These are phyloP conservation scores for Pseudorasbora parva DNA, from an alignment of 2,113 vertebrate species.

Conservation along the genomic window DNA sequence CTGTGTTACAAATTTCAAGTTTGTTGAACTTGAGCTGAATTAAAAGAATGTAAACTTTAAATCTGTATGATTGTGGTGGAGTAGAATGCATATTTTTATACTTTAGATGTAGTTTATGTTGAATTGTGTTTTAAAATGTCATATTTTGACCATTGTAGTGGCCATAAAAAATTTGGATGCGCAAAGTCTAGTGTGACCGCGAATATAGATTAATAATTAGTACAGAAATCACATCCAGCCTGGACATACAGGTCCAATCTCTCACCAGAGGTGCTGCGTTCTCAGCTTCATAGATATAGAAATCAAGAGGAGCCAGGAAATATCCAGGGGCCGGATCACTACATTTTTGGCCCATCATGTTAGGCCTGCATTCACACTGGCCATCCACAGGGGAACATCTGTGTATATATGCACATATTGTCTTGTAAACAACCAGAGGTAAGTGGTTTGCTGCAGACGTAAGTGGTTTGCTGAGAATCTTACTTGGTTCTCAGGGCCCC, in stretches of 20 bases:
- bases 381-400: slow-evolving; percentile 79
- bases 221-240: neutral
- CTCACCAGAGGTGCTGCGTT: slow-evolving; percentile 77
- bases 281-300: slow-evolving; percentile 89
- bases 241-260: neutral
- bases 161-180: too few species aligned
- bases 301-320: slow-evolving; percentile 84
- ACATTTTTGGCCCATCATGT: slow-evolving; percentile 79
- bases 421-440: neutral
- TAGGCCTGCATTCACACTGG: slow-evolving; percentile 82
- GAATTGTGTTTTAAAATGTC: too few species aligned
- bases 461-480: slow-evolving; percentile 56
- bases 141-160: too few species aligned
- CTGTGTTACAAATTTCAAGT: too few species aligned
- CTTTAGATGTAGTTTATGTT: too few species aligned
- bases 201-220: neutral
- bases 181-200: too few species aligned
- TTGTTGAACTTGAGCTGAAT: too few species aligned
- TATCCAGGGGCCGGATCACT: slow-evolving; percentile 77
- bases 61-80: too few species aligned
- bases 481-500: slow-evolving; percentile 79
- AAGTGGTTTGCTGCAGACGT: neutral
- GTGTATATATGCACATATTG: neutral
- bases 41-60: too few species aligned
- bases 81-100: too few species aligned